A percentile compares a stretch with the other conserved stretches of the same genome.
phyloP scores from a whole-genome alignment of 2,113 vertebrate species.

The Dasypus novemcinctus region DNA sequence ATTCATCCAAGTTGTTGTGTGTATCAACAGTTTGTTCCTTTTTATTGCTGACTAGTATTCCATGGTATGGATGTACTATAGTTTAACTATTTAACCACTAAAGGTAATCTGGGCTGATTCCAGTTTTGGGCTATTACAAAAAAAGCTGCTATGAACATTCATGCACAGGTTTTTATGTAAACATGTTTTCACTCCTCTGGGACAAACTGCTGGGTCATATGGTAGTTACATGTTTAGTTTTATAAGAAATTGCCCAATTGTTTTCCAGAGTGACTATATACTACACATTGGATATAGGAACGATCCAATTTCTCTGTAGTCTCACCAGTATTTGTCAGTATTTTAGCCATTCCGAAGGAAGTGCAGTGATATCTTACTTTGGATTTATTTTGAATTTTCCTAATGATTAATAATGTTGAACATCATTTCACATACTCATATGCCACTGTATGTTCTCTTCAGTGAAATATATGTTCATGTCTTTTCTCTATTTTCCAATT shows the following conservation, averaged over 20 bases:
- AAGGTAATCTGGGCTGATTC: neutral
- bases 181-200: neutral
- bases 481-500: neutral
- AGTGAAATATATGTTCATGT: neutral
- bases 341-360: neutral
- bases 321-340: neutral
- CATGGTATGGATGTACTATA: fast-evolving
- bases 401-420: neutral
- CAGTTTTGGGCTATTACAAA: neutral
- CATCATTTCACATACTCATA: neutral
- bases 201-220: neutral
- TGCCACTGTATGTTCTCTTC: neutral
- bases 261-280: neutral
- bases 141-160: neutral
- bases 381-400: neutral
- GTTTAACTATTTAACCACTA: neutral
- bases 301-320: neutral
- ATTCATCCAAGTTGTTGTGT: neutral
- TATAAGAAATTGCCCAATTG: neutral
- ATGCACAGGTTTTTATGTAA: neutral
- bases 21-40: neutral
- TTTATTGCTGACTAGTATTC: neutral
- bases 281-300: neutral
- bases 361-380: neutral
- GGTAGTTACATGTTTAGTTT: neutral